Evolutionary conservation across 2,113 vertebrate species (phyloP), one percentile per base, ranked within the genome.

Genomic region (Arvicanthis niloticus): DNA sequence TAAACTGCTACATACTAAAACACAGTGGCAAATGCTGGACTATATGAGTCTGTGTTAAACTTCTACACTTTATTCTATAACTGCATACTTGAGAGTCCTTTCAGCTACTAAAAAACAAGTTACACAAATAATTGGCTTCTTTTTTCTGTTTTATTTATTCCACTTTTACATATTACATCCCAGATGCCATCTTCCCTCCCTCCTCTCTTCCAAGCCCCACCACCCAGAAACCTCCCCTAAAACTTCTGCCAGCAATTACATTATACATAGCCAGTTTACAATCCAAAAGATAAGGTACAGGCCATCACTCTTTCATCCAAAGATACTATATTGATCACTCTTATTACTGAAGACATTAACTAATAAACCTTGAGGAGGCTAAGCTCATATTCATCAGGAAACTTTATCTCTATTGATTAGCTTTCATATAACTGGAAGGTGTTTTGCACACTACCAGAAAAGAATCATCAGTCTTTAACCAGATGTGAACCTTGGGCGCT

Each of bases 91-190:
- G 31, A 87, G 0, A 13, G 86, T 40, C 24, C 72, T 91, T 73
- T 34, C 4, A 82, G 45, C 12, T 13, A 4, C 81, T 78, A 19
- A 75, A 72, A 21, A 84, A 92, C 6, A 68, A 7, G n/a, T 56
- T 76, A 58, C 58, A 40, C 89, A 94, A 94, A 96, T 76, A 68
- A 76, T 1, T 91, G 51, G 67, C 58, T 86, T 72, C 31, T 31
- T 34, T 78, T 56, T 13, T 56, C 37, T 81, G 53, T 81, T 81
- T 24, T 51, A n/a, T 58, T 81, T 81, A n/a, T 58, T 24, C 29
- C 22, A 58, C 34, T 81, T 15, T 81, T 51, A 81, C n/a, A 56
- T n/a, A 19, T 80, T 56, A 21, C 19, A 37, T 81, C 51, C 34
- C 9, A 24, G 37, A 9, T 22, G 51, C 34, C 37, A 37, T 7